Percentiles rank a stretch among this genome's conserved stretches.
Evolutionary conservation across 1,140 invertebrate species (phyloP).

Genomic region (Tetramorium simillimum): DNA sequence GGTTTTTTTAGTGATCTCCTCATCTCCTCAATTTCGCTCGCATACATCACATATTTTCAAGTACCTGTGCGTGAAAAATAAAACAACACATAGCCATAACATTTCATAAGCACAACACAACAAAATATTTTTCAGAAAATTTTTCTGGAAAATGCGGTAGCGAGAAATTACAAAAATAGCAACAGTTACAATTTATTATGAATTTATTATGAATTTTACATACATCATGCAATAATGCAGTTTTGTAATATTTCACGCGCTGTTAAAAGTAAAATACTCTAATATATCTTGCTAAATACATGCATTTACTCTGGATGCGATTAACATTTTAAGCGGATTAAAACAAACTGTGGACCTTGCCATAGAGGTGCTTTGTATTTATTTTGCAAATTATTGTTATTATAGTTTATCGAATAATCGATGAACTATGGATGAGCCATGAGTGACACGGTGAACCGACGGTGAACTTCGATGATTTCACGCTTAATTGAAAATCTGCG

Average conservation of each 20-base stretch:
- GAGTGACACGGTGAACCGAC: not conserved
- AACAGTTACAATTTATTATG: not conserved
- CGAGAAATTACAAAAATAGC: not conserved
- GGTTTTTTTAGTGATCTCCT: no score
- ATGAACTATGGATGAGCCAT: not conserved
- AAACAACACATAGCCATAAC: not conserved
- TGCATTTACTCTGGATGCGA: not conserved
- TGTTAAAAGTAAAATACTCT: not conserved
- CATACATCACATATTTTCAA: not conserved
- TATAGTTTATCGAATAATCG: slow-evolving; percentile 29
- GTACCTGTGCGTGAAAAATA: not conserved
- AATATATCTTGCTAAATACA: not conserved
- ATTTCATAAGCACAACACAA: not conserved
- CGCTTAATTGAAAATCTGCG: slow-evolving; percentile 22
- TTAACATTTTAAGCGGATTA: slow-evolving; percentile 18
- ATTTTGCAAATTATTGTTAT: slow-evolving; percentile 34
- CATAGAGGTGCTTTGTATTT: slow-evolving; percentile 8
- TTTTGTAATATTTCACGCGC: not conserved
- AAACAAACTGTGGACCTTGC: not conserved
- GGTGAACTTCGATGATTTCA: not conserved
- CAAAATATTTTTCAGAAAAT: not conserved
- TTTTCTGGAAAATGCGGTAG: not conserved
- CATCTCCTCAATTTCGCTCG: no score
- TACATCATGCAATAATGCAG: not conserved
- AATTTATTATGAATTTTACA: not conserved